Evolutionary conservation across 2,888 invertebrate genomes (phyloP), one percentile per base, ranked within the genome.

Genomic region (Alitta virens): DNA sequence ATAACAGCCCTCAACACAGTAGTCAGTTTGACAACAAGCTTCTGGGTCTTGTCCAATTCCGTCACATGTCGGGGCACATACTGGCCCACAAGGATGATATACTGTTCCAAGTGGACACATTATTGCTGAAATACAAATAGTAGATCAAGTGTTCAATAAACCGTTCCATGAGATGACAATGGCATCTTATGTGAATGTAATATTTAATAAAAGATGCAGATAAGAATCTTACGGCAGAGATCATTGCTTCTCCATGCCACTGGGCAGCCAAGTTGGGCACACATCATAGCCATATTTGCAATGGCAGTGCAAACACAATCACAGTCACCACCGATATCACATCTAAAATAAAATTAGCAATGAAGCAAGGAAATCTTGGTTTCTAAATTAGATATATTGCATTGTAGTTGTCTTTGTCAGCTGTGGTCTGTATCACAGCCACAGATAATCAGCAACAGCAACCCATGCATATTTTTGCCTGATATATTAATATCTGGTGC

Each of bases 221-320:
- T 33, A 7, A 5, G 33, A 33, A 33, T 87, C 90, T 88, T 83
- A 91, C 92, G 94, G 76, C 94, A 95, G 46, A 91, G 82, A 23
- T 89, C 86, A 75, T 89, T 90, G 16, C 87, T 86, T 71, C 94
- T 85, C 94, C 94, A 95, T 74, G 88, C 86, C 53, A 93, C 86
- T 2, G 86, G 85, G 18, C 91, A 88, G 1, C 92, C 92, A 56
- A 88, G 84, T 1, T 85, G 84, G 66, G 88, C 88, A 74, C 94
- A 95, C 62, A 89, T 89, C 72, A 91, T 88, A 38, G 91, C 91
- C 81, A 94, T 94, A 1, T 91, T 90, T 0, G 92, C 90, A 33
- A 94, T 83, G 14, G 93, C 91, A 0, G 93, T 90, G 81, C 95
- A 95, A 0, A 94, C 84, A 80, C 94, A 95, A 69, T 89, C 90